Evolutionary conservation across 2,888 invertebrate species (phyloP).

Genomic region (Drepanosiphum platanoidis): DNA sequence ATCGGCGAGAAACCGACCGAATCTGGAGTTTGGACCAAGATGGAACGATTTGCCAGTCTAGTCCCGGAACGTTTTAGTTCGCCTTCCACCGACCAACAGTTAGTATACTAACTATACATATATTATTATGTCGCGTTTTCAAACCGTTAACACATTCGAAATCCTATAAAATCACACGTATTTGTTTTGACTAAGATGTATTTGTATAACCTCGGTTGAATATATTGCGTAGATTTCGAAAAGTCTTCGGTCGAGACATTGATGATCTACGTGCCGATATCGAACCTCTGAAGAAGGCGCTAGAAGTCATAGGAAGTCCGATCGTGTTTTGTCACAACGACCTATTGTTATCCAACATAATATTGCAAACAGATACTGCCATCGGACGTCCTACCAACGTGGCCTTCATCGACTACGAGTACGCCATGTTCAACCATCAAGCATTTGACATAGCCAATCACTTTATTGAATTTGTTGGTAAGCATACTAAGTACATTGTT

Average conservation of each 20-base stretch:
- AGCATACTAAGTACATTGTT: slow-evolving; percentile 65
- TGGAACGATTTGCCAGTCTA: slow-evolving; percentile 78
- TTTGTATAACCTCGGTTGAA: not conserved
- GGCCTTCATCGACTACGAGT: slow-evolving; percentile 97
- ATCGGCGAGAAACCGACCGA: slow-evolving; percentile 65
- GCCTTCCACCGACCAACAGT: slow-evolving; percentile 78
- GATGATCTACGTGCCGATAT: slow-evolving; percentile 75
- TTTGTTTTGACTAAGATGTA: too few relatives aligned
- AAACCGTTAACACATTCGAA: too few relatives aligned
- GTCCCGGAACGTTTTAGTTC: slow-evolving; percentile 79
- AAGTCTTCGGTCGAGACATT: slow-evolving; percentile 73
- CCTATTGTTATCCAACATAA: slow-evolving; percentile 91
- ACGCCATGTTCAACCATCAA: slow-evolving; percentile 92
- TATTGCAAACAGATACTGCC: slow-evolving; percentile 74
- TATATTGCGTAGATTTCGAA: slow-evolving; percentile 72
- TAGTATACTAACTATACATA: slow-evolving; percentile 66
- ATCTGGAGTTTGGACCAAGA: slow-evolving; percentile 81
- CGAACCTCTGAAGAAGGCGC: slow-evolving; percentile 73
- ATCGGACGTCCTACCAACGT: slow-evolving; percentile 71
- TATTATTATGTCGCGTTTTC: too few relatives aligned
- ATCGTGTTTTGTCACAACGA: slow-evolving; percentile 98
- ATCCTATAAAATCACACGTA: too few relatives aligned
- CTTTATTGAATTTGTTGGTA: slow-evolving; percentile 96
- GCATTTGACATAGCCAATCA: slow-evolving; percentile 98
- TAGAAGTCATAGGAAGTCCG: slow-evolving; percentile 76